Evolutionary conservation across 2,113 vertebrate genomes (phyloP).

Genomic region (Cervus canadensis): DNA sequence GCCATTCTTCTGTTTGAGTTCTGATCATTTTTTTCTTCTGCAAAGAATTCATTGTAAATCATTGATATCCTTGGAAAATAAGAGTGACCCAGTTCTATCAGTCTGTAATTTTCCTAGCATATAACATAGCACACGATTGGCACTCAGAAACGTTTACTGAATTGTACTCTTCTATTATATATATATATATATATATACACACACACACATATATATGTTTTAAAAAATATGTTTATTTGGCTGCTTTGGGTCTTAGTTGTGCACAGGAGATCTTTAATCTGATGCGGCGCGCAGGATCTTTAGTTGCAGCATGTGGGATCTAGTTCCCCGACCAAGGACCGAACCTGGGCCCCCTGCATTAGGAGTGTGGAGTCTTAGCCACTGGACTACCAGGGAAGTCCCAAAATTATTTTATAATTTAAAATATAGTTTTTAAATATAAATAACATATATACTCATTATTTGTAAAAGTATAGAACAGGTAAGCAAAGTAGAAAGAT

Average conservation of each 20-base stretch:
- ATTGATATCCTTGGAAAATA: neutral
- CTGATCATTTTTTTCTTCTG: neutral
- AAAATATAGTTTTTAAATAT: neutral
- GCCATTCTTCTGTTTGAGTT: neutral
- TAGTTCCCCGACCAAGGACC: neutral
- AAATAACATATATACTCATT: neutral
- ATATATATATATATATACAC: neutral
- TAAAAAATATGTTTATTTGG: neutral
- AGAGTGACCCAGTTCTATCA: neutral
- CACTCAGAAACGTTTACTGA: neutral
- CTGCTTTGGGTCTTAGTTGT: neutral
- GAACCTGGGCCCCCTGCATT: neutral
- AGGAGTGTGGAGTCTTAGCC: neutral
- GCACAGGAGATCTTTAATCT: neutral
- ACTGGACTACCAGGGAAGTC: neutral
- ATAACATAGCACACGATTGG: neutral
- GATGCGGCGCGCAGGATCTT: fast-evolving
- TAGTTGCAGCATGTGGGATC: neutral
- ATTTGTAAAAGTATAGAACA: neutral
- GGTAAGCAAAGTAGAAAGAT: neutral
- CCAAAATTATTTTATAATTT: neutral
- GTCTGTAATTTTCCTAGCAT: neutral
- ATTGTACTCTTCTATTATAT: neutral
- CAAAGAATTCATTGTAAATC: neutral
- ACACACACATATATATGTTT: neutral